phyloP scores from a whole-genome alignment of 2,113 vertebrate species.

The Pterocles burchelli region DNA sequence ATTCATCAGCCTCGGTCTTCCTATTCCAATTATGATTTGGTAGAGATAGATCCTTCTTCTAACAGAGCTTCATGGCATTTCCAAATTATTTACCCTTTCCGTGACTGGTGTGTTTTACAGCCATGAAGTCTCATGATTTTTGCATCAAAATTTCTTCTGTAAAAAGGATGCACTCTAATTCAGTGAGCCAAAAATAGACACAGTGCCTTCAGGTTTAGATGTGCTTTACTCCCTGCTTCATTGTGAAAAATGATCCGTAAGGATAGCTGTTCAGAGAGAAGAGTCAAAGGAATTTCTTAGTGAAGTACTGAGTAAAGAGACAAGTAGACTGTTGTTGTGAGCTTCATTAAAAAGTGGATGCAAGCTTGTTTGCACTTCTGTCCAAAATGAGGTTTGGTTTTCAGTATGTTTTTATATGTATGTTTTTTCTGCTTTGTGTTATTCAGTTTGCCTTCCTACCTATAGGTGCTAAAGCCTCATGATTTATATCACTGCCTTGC shows the following conservation, averaged over 20 bases:
- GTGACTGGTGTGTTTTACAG: background rate
- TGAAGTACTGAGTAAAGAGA: background rate
- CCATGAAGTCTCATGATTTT: background rate
- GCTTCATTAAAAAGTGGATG: background rate
- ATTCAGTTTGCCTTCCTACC: background rate
- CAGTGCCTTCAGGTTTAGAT: background rate
- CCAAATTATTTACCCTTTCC: background rate
- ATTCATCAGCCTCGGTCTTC: background rate
- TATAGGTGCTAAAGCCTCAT: background rate
- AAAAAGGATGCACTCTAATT: background rate
- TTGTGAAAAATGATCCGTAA: background rate
- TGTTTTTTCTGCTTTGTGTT: background rate
- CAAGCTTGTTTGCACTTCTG: background rate
- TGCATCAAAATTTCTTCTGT: background rate
- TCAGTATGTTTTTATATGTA: background rate
- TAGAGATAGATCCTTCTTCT: background rate
- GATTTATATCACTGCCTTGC: background rate
- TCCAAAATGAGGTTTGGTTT: background rate
- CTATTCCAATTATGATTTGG: conserved; percentile 5
- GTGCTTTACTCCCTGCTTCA: background rate
- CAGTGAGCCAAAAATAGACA: background rate
- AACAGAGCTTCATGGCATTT: background rate
- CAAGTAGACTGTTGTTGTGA: background rate
- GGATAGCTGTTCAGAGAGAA: background rate
- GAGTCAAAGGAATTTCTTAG: background rate